Base-by-base conservation (phyloP, 2,797 vertebrate genomes). In the Cercopithecus petaurista region DNA sequence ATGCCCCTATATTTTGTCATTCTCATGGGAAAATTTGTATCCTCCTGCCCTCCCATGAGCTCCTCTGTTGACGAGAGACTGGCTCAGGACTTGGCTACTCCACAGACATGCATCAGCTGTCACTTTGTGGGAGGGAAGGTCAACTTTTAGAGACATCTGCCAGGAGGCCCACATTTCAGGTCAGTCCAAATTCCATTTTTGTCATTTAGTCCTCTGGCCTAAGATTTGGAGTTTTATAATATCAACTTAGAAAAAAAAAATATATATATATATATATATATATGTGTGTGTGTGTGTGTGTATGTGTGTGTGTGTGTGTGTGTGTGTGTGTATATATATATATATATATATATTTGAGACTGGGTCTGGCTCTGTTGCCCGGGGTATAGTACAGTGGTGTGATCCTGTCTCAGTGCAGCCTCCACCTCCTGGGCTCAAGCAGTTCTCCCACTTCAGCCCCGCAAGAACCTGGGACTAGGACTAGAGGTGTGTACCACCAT, bases 211-310 rank as follows among this genome's bases (percentile, higher is more conserved):
- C 36, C 55, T 94, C 15, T 87, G 88, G 46, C 21, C 67, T 81
- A 64, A 50, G 50, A 73, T 59, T 83, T 77, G 50, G 15, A 17
- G 12, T 96, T 90, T 82, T 15, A 52, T 64, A 87, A 76, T 81
- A 59, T 79, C 64, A 81, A 43, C 28, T 41, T 80, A 73, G 22
- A 14, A 67, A 30, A 52, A 75, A 86, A 15, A 64, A 26, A 57
- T 11, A 5, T 24, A 10, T 24, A 2, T 33, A 1, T 30, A 64
- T 57, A 57, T 26, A 5, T 24, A 10, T 24, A 2, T 33, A 0
- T 64, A 0, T 46, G 11, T 46, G 11, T 46, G 46, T 12, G 46
- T 46, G 46, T 46, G 46, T 46, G 46, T 46, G 11, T 46, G 46
- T 46, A 0, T 46, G 0, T 46, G 2, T 46, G 2, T 46, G 10